A percentile compares a stretch with the other conserved stretches of the same genome.
phyloP scores from a whole-genome alignment of 35 echinoderm and acorn worm genomes.

The Amphiura filiformis region DNA sequence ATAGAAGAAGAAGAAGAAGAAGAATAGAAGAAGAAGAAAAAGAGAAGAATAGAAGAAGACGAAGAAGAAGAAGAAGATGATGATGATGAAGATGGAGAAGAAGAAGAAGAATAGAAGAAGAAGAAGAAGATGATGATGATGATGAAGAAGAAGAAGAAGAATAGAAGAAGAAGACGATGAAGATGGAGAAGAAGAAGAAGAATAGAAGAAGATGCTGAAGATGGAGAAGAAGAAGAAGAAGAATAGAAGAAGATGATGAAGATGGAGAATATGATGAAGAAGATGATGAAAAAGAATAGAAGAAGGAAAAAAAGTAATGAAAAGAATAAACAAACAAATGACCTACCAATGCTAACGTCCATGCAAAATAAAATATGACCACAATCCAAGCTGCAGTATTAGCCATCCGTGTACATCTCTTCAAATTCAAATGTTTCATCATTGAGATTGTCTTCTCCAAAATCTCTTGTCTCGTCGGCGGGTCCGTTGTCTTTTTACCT shows the following conservation, averaged over 20 bases:
- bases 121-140: too few species aligned
- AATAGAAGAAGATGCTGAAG: too few species aligned
- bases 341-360: constrained; percentile 58
- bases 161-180: too few species aligned
- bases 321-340: background rate
- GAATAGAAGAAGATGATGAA: background rate
- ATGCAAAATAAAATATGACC: constrained; percentile 41
- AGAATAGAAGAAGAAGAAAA: too few species aligned
- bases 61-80: too few species aligned
- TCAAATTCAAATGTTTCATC: constrained; percentile 56
- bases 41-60: too few species aligned
- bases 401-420: constrained; percentile 53
- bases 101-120: too few species aligned
- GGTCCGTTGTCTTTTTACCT: constrained; percentile 2
- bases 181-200: too few species aligned
- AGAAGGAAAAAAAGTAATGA: background rate
- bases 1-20: too few species aligned
- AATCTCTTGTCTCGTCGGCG: constrained; percentile 24
- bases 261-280: too few species aligned
- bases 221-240: background rate
- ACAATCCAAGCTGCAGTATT: constrained; percentile 51
- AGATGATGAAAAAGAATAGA: background rate
- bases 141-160: too few species aligned
- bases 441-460: constrained; percentile 41
- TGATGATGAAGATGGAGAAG: too few species aligned